These are phyloP conservation scores for Hyalella azteca DNA, from an alignment of 2,888 invertebrate species.

Conservation along the genomic window DNA sequence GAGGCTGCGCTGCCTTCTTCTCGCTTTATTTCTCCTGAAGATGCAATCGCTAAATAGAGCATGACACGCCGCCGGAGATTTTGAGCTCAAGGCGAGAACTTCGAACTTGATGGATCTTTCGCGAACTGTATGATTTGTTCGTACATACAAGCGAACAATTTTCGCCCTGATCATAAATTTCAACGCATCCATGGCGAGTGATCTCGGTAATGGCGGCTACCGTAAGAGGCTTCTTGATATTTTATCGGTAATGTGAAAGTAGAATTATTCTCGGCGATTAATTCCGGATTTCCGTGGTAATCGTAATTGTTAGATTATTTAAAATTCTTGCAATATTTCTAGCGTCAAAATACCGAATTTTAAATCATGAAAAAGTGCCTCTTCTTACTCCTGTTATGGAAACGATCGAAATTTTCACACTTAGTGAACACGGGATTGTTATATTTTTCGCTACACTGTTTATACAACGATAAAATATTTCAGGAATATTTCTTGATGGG, in stretches of 20 bases:
- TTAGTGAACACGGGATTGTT: too few relatives aligned
- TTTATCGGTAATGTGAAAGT: constrained; percentile 33
- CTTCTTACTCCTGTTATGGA: too few relatives aligned
- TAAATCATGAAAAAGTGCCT: too few relatives aligned
- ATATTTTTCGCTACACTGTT: too few relatives aligned
- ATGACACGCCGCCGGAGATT: constrained; percentile 9
- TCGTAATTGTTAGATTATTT: background rate
- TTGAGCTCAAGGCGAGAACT: constrained; percentile 28
- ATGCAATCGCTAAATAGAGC: constrained; percentile 28
- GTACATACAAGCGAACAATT: constrained; percentile 10
- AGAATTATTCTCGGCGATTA: constrained; percentile 17
- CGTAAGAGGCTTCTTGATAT: constrained; percentile 21
- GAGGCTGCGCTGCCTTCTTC: too few relatives aligned
- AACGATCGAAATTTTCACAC: too few relatives aligned
- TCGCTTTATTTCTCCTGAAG: background rate
- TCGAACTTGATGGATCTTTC: constrained; percentile 30
- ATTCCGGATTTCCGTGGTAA: background rate
- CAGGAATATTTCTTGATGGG: too few relatives aligned
- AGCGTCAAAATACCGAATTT: too few relatives aligned
- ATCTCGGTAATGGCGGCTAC: background rate
- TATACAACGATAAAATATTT: too few relatives aligned
- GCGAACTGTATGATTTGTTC: constrained; percentile 27
- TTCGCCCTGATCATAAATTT: constrained; percentile 11
- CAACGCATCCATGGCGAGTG: background rate
- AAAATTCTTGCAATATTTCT: too few relatives aligned